Evolutionary conservation across 2,113 vertebrate species (phyloP), one percentile per base, ranked within the genome.

Genomic region (Oostethus manadensis): DNA sequence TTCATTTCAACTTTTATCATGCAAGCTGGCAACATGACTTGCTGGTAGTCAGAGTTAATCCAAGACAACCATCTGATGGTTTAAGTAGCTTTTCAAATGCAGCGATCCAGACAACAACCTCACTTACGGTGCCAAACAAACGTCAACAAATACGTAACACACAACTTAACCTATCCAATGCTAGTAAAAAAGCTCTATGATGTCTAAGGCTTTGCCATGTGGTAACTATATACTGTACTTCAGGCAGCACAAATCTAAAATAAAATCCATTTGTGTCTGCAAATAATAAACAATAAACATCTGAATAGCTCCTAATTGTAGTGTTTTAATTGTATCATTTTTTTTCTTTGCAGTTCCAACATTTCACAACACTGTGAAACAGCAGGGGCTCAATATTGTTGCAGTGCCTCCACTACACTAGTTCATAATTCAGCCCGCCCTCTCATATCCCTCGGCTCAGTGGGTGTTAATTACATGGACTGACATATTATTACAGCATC

Each of bases 401-500:
- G 40, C 53, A 55, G 33, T 21, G 13, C 49, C 46, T 64, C 45
- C 50, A 66, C 75, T 26, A 58, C 56, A 67, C 55, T 62, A 61
- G 49, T 23, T 68, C 66, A 62, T 70, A 76, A 63, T 70, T 78
- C 55, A 71, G 11, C 61, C 68, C 64, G 53, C 60, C 54, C 64
- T 78, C 43, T 46, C 45, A 47, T 67, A 38, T 71, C 77, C 75
- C 64, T 21, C 42, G 71, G 70, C 78, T 70, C 74, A 55, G 74
- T 64, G 62, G 68, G 74, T 77, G 73, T 70, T 84, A 84, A 86
- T 83, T 70, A 80, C 68, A 78, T 67, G 55, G 61, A 69, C 72
- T 75, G 76, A 76, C 71, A 73, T 78, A 79, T 84, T 78, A 87
- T 84, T 81, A 77, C 66, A 76, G 66, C 64, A 77, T 84, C 78